Conservation (phyloP, 2,113 vertebrate species). For the Coreoperca whiteheadi region DNA sequence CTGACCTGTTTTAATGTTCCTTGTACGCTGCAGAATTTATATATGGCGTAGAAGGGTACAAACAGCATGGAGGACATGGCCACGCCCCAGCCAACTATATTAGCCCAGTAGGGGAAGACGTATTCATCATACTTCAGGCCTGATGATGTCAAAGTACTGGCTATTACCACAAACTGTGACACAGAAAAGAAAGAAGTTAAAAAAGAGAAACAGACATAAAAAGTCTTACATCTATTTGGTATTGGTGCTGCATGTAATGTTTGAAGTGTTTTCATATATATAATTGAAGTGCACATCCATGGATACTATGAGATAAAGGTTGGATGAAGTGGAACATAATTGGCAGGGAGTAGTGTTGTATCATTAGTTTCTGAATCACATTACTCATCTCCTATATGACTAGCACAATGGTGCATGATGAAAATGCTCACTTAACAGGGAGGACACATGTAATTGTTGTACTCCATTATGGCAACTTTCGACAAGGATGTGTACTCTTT, state of each 20-base stretch:
- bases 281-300: constrained; percentile 1
- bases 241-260: neutral
- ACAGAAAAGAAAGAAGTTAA: neutral
- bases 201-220: neutral
- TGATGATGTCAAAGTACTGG: constrained; percentile 92
- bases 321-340: neutral
- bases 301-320: neutral
- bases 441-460: neutral
- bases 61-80: constrained; percentile 95
- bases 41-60: constrained; percentile 92
- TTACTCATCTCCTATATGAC: constrained; percentile 6
- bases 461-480: neutral
- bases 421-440: neutral
- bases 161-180: constrained; percentile 93
- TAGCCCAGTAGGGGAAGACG: constrained; percentile 92
- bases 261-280: neutral
- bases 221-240: neutral
- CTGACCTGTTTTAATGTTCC: constrained; percentile 95
- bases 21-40: constrained; percentile 89
- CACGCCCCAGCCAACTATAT: constrained; percentile 91
- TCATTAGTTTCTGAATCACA: neutral
- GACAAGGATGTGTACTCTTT: constrained; percentile 9
- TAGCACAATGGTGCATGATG: neutral
- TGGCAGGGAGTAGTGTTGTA: neutral
- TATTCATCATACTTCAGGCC: constrained; percentile 94